Evolutionary conservation across 2,888 invertebrate genomes (phyloP).

Genomic region (Conops quadrifasciatus): DNA sequence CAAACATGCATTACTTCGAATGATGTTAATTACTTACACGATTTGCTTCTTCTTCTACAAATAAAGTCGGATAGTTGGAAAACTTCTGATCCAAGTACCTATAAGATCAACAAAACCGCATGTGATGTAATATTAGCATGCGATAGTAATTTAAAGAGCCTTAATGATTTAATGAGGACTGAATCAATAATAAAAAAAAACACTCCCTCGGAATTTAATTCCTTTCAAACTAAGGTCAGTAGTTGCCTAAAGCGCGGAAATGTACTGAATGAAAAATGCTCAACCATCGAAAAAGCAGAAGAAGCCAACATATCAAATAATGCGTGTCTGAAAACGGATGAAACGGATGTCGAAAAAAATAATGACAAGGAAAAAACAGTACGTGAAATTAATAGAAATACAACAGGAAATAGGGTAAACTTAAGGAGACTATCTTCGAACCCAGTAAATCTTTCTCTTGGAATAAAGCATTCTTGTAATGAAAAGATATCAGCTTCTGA

Average conservation of each 20-base stretch:
- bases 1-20: slow-evolving; percentile 71
- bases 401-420: slow-evolving; percentile 50
- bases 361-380: neutral
- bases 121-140: slow-evolving; percentile 31
- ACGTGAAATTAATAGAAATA: slow-evolving; percentile 51
- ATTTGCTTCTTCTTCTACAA: slow-evolving; percentile 82
- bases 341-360: slow-evolving; percentile 20
- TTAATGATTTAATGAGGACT: slow-evolving; percentile 22
- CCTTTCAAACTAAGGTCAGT: slow-evolving; percentile 4
- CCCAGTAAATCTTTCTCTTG: slow-evolving; percentile 81
- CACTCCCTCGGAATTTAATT: neutral
- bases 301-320: slow-evolving; percentile 18
- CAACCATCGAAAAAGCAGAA: neutral
- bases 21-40: slow-evolving; percentile 84
- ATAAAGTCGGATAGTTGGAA: slow-evolving; percentile 85
- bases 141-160: slow-evolving; percentile 29
- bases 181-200: slow-evolving; percentile 17
- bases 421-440: slow-evolving; percentile 72
- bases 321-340: slow-evolving; percentile 9
- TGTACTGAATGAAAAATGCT: slow-evolving; percentile 5
- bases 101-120: slow-evolving; percentile 20
- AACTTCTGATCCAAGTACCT: slow-evolving; percentile 64
- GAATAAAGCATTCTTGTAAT: slow-evolving; percentile 67
- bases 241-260: slow-evolving; percentile 12
- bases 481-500: slow-evolving; percentile 45